These are phyloP conservation scores for Muscicapa comitata DNA, from an alignment of 2,797 vertebrate species.

Conservation along the genomic window DNA sequence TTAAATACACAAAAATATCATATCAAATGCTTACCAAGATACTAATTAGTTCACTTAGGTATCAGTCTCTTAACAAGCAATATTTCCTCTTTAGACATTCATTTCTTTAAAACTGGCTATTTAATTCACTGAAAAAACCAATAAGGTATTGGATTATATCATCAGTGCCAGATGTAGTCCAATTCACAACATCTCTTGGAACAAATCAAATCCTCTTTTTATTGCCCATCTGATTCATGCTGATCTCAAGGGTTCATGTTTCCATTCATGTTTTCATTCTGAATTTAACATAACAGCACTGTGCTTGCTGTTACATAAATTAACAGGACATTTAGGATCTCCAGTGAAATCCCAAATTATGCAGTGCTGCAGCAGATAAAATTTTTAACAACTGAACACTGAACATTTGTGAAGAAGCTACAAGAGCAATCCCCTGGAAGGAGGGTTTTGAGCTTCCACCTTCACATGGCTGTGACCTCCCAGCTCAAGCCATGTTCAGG, in stretches of 20 bases:
- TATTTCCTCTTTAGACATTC: not conserved
- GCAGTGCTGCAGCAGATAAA: not conserved
- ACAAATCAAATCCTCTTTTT: constrained; percentile 38
- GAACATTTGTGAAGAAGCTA: not conserved
- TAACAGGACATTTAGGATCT: not conserved
- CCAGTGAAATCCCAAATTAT: not conserved
- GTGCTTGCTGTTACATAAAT: not conserved
- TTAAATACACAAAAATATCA: not conserved
- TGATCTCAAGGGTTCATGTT: not conserved
- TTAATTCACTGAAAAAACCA: constrained; percentile 17
- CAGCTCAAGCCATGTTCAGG: not conserved
- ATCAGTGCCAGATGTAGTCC: not conserved
- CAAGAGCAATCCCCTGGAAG: not conserved
- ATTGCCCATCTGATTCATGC: not conserved
- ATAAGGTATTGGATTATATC: not conserved
- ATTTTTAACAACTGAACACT: not conserved
- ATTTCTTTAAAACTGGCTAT: not conserved
- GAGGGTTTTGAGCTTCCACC: not conserved
- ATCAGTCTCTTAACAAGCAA: not conserved
- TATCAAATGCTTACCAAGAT: not conserved
- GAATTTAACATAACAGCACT: not conserved
- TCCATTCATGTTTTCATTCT: constrained; percentile 28
- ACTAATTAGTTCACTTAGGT: not conserved
- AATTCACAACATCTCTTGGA: constrained; percentile 28
- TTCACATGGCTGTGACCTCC: not conserved